Evolutionary conservation across 2,888 invertebrate genomes (phyloP).

Genomic region (Argyresthia albistria): DNA sequence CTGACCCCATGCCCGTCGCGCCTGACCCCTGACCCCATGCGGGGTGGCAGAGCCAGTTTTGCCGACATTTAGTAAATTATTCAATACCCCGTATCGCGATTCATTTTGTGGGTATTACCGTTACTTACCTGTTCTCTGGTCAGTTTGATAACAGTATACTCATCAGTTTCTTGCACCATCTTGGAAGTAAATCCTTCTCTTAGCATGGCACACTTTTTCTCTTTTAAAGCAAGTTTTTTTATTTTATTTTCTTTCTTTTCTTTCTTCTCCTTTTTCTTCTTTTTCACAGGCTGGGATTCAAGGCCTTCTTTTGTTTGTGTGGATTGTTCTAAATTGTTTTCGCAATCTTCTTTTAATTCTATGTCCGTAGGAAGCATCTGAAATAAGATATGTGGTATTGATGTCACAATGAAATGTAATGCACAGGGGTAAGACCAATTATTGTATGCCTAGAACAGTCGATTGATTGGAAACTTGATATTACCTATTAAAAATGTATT

Average conservation of each 20-base stretch:
- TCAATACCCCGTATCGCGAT: no score
- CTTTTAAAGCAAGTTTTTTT: conserved; percentile 8
- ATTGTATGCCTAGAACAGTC: no score
- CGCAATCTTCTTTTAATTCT: neutral
- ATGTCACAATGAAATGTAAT: neutral
- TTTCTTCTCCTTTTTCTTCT: neutral
- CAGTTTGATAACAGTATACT: conserved; percentile 55
- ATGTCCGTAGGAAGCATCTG: neutral
- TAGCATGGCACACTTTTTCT: conserved; percentile 18
- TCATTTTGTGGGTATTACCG: no score
- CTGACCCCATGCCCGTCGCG: neutral
- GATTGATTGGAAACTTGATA: no score
- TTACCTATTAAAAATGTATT: no score
- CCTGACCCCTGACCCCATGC: no score
- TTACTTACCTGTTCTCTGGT: conserved; percentile 42
- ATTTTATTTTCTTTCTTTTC: conserved; percentile 6
- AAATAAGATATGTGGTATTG: neutral
- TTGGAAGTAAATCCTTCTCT: conserved; percentile 48
- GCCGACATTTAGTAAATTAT: no score
- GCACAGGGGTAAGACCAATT: no score
- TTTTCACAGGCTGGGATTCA: no score
- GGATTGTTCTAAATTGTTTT: neutral
- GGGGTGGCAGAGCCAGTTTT: no score
- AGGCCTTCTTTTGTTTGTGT: neutral
- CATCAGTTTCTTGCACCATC: conserved; percentile 60